phyloP scores from a whole-genome alignment of 2,888 invertebrate genomes.

The Harmothoe impar region DNA sequence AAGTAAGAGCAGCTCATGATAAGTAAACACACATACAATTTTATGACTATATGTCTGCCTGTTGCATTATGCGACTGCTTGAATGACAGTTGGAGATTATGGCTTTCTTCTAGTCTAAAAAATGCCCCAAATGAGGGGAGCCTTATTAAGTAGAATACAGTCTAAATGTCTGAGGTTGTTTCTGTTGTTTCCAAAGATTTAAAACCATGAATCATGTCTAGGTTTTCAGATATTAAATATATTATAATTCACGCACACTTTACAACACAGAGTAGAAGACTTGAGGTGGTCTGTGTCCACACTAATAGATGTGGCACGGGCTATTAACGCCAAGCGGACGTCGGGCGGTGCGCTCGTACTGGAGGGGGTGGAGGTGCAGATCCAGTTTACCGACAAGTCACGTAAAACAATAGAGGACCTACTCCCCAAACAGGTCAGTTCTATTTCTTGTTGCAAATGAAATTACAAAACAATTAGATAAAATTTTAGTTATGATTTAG shows the following conservation, averaged over 20 bases:
- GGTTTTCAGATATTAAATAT: no score
- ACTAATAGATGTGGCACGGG: slow-evolving; percentile 78
- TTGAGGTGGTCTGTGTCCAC: slow-evolving; percentile 75
- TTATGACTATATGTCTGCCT: no score
- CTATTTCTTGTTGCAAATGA: slow-evolving; percentile 29
- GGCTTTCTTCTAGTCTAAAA: no score
- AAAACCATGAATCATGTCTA: no score
- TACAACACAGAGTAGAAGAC: slow-evolving; percentile 76
- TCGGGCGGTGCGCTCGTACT: slow-evolving; percentile 81
- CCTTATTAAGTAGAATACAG: no score
- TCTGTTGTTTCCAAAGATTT: no score
- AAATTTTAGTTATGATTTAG: background rate
- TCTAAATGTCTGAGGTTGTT: no score
- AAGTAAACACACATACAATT: no score
- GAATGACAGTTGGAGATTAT: no score
- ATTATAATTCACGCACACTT: no score
- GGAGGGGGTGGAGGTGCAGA: slow-evolving; percentile 82
- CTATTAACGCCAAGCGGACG: slow-evolving; percentile 77
- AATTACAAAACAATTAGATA: background rate
- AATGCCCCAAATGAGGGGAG: no score
- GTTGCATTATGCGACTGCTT: no score
- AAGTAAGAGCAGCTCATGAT: slow-evolving; percentile 70
- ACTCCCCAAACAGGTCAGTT: slow-evolving; percentile 78
- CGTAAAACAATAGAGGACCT: slow-evolving; percentile 76
- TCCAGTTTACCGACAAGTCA: slow-evolving; percentile 78